phyloP scores from a whole-genome alignment of 1,140 invertebrate species.

The Drosophila eugracilis region DNA sequence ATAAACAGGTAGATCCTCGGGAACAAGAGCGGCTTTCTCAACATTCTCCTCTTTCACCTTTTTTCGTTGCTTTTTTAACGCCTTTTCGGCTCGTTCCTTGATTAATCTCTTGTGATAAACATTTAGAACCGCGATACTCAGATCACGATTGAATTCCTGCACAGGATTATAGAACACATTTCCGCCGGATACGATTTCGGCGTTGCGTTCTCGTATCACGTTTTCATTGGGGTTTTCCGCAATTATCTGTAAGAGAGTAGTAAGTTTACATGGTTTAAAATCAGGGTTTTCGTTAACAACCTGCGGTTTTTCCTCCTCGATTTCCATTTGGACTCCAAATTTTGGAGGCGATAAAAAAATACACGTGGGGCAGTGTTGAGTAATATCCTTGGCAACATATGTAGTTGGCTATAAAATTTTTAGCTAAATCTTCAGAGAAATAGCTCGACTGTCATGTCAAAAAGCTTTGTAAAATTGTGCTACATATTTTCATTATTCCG shows the following conservation, averaged over 20 bases:
- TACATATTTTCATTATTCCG: no score
- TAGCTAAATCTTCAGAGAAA: not conserved
- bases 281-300: slow-evolving; percentile 9
- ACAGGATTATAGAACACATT: slow-evolving; percentile 98
- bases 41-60: slow-evolving; percentile 27
- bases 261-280: not conserved
- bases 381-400: not conserved
- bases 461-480: not conserved
- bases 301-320: slow-evolving; percentile 43
- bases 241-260: not conserved
- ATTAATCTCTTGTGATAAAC: slow-evolving; percentile 86
- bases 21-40: not conserved
- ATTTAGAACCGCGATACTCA: slow-evolving; percentile 90
- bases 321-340: slow-evolving; percentile 43
- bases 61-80: slow-evolving; percentile 58
- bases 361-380: slow-evolving; percentile 8
- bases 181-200: slow-evolving; percentile 79
- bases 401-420: not conserved
- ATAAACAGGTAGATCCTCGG: slow-evolving; percentile 12
- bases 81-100: slow-evolving; percentile 64
- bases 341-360: not conserved
- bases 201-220: slow-evolving; percentile 72
- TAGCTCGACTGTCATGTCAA: not conserved
- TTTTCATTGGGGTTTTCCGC: slow-evolving; percentile 48
- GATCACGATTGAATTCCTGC: slow-evolving; percentile 98